A percentile compares a stretch with the other conserved stretches of the same genome.
Conservation (phyloP, 2,113 vertebrate genomes). For the Oreochromis niloticus region DNA sequence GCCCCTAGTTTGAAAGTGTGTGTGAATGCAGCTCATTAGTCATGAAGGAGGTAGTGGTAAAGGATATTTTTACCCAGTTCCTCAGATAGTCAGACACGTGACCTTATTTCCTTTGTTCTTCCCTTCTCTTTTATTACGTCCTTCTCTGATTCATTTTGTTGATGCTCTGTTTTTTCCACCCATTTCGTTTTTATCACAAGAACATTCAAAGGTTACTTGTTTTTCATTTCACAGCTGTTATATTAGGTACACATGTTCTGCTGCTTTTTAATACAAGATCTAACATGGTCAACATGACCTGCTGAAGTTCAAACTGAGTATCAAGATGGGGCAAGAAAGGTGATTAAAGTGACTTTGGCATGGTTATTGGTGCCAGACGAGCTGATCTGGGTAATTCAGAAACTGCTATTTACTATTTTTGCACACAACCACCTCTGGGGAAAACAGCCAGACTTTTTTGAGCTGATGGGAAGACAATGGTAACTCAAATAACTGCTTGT, state of each 20-base stretch:
- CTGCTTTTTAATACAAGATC: neutral
- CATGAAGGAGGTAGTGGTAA: neutral
- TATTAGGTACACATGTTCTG: neutral
- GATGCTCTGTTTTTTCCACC: neutral
- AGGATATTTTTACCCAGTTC: constrained; percentile 38
- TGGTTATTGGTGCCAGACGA: neutral
- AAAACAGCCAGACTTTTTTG: neutral
- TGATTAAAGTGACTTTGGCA: neutral
- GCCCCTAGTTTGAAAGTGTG: neutral
- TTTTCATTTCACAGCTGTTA: neutral
- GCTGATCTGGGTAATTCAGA: neutral
- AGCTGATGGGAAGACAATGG: neutral
- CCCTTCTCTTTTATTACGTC: neutral
- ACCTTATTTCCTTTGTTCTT: neutral
- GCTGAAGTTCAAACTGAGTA: neutral
- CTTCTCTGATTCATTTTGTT: neutral
- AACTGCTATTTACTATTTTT: neutral
- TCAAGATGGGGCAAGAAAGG: neutral
- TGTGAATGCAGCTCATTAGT: constrained; percentile 1
- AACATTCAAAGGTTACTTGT: neutral
- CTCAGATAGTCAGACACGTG: constrained; percentile 17
- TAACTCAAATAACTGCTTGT: neutral
- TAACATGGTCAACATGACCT: neutral
- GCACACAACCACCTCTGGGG: neutral
- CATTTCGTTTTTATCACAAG: neutral